Conservation (phyloP, 35 echinoderm and acorn worm genomes). For the Strongylocentrotus purpuratus region DNA sequence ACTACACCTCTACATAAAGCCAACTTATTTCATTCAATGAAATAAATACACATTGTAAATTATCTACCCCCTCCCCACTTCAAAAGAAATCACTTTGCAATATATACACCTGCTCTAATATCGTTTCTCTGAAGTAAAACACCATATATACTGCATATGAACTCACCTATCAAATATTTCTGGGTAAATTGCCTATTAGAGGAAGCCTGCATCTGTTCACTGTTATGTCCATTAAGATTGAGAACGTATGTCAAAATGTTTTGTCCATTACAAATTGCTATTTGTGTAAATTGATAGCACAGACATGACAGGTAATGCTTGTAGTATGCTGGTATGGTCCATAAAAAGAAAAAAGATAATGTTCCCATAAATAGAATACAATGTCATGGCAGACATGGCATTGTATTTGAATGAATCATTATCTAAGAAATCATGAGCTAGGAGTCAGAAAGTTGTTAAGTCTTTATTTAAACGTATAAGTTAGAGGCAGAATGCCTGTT, state of each 20-base stretch:
- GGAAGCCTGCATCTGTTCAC: background rate
- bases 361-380: background rate
- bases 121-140: no score
- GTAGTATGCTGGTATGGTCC: background rate
- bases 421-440: background rate
- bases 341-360: background rate
- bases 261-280: slow-evolving; percentile 11
- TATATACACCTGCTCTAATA: no score
- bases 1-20: no score
- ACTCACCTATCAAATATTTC: background rate
- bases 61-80: no score
- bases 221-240: background rate
- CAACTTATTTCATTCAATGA: no score
- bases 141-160: background rate
- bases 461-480: no score
- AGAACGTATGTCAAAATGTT: background rate
- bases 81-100: no score
- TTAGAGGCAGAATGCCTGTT: no score
- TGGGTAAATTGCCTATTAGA: slow-evolving; percentile 5
- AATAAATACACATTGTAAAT: no score
- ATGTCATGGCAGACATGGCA: background rate
- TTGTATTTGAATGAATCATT: background rate
- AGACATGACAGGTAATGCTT: background rate
- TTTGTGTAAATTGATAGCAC: background rate
- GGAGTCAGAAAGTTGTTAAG: no score